Base-by-base conservation (phyloP, 2,113 vertebrate genomes). In the Sialia sialis region DNA sequence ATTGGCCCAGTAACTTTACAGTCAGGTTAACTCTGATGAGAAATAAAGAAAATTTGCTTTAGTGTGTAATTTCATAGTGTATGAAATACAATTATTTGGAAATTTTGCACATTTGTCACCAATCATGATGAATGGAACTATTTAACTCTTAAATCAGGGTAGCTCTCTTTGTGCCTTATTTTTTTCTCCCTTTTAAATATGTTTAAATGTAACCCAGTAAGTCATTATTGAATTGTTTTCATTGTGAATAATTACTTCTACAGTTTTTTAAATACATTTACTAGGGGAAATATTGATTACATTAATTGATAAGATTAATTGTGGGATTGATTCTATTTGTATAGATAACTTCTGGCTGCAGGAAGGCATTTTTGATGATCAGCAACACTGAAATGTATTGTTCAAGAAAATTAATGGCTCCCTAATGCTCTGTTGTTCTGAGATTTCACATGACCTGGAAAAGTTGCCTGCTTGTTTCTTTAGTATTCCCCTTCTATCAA, bases 211-310 rank as follows among this genome's bases (percentile, higher is more conserved):
- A 59, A 6, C 15, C 26, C 32, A 34, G 25, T 52, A 39, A 58
- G 19, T 22, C 25, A 39, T 30, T 48, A 39, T 3, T 82, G 48
- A 74, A 20, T 29, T 52, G 32, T 23, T 66, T 67, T 85, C 12
- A n/a, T 46, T 84, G 9, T 58, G 25, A 85, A 49, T 44, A 70
- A 84, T 81, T 60, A 13, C 13, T 90, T 90, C 9, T 60, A 18
- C 1, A 3, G 0, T 51, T 4, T 43, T 76, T 21, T 13, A 3
- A 59, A 67, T 76, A n/a, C 1, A 32, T 85, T 72, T 36, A 0
- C 7, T 55, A 18, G 13, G n/a, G 29, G 3, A 88, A 94, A n/a
- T 76, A 88, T 22, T 59, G 26, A 52, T 72, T 68, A 4, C 9
- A 62, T 16, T 74, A 58, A 44, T 32, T 75, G 13, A 25, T 70